These are phyloP conservation scores for Cephus nigrinus DNA, from an alignment of 2,888 invertebrate species.

Conservation along the genomic window DNA sequence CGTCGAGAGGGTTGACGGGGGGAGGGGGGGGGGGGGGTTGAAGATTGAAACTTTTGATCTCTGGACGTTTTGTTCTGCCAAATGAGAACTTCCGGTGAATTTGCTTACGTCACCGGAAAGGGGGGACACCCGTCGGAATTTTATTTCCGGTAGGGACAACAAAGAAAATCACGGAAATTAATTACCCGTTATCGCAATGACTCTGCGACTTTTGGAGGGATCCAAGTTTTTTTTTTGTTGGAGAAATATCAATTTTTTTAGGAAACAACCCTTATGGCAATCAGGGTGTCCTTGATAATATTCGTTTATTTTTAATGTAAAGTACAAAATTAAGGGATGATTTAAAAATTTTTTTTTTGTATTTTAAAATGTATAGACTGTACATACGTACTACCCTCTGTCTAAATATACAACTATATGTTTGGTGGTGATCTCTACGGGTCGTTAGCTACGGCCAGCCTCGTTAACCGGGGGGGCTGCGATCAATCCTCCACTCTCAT, in stretches of 20 bases:
- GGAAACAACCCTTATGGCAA: background rate
- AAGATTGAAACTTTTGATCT: background rate
- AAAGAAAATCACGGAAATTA: background rate
- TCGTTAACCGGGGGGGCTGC: background rate
- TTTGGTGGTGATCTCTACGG: background rate
- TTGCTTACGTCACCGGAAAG: background rate
- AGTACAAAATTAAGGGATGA: background rate
- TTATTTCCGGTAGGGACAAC: background rate
- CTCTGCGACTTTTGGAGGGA: background rate
- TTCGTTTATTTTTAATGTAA: background rate
- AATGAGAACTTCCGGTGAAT: background rate
- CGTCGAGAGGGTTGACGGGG: background rate
- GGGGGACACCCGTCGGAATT: background rate
- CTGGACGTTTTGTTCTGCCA: background rate
- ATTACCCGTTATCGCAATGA: background rate
- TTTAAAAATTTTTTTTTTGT: background rate
- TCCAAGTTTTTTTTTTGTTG: background rate
- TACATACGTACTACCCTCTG: background rate
- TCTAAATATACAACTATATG: background rate
- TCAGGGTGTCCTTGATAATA: background rate
- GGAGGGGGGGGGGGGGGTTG: fast-evolving
- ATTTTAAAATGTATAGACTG: background rate
- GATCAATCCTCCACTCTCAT: background rate
- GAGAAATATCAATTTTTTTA: background rate
- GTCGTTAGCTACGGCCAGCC: background rate